Conservation (phyloP, 35 echinoderm and acorn worm species). For the Ophioderma brevispina region DNA sequence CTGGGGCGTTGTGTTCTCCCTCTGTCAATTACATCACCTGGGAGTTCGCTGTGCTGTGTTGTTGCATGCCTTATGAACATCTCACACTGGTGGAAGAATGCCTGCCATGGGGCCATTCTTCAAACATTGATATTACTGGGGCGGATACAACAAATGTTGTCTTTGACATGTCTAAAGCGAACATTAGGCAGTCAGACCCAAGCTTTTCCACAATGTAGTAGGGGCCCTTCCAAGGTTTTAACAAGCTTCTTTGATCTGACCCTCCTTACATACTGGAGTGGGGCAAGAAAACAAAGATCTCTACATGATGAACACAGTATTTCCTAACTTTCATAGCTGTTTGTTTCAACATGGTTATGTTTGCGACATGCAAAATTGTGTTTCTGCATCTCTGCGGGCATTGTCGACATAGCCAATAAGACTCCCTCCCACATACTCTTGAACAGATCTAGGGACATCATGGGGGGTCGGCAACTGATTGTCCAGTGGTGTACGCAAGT, state of each 20-base stretch:
- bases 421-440: slow-evolving; percentile 11
- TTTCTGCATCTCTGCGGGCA: neutral
- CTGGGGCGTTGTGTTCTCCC: neutral
- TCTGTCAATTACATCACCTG: neutral
- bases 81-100: too few species aligned
- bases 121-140: slow-evolving; percentile 21
- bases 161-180: neutral
- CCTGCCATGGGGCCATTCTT: neutral
- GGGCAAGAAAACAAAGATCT: slow-evolving; percentile 10
- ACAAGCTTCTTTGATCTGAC: slow-evolving; percentile 10
- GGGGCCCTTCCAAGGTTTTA: slow-evolving; percentile 9
- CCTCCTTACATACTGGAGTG: neutral
- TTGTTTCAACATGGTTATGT: neutral
- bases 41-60: too few species aligned
- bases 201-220: slow-evolving; percentile 24
- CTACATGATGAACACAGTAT: slow-evolving; percentile 9
- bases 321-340: neutral
- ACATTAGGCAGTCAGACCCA: slow-evolving; percentile 24
- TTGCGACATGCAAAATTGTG: neutral
- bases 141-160: neutral
- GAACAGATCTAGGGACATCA: slow-evolving; percentile 15
- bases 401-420: neutral
- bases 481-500: slow-evolving; percentile 15
- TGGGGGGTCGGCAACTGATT: neutral
- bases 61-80: too few species aligned